phyloP scores from a whole-genome alignment of 2,888 invertebrate species.

The Neoascia interrupta region DNA sequence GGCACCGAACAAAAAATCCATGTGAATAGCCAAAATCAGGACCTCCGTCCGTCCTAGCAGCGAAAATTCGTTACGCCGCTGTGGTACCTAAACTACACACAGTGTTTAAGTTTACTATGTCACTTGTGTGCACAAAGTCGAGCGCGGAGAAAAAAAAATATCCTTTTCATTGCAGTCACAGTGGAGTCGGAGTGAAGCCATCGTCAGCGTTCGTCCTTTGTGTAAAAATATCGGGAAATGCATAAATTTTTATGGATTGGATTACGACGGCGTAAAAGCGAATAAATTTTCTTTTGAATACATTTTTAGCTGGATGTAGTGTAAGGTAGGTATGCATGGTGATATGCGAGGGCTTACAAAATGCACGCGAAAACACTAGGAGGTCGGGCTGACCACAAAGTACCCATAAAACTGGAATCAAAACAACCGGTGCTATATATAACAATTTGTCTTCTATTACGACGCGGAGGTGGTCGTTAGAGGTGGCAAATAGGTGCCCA shows the following conservation, averaged over 20 bases:
- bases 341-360: constrained; percentile 37
- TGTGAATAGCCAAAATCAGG: constrained; percentile 61
- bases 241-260: constrained; percentile 69
- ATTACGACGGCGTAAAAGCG: constrained; percentile 69
- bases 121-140: constrained; percentile 1
- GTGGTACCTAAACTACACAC: background rate
- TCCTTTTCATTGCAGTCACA: no score
- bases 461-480: constrained; percentile 55
- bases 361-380: constrained; percentile 22
- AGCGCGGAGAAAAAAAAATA: no score
- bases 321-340: constrained; percentile 11
- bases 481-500: constrained; percentile 41
- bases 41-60: constrained; percentile 15
- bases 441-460: constrained; percentile 69
- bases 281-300: constrained; percentile 62
- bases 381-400: constrained; percentile 14
- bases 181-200: constrained; percentile 15
- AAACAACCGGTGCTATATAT: constrained; percentile 61
- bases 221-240: constrained; percentile 69
- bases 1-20: background rate
- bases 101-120: background rate
- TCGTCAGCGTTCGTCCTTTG: background rate
- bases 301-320: constrained; percentile 13
- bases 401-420: constrained; percentile 46
- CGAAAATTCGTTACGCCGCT: constrained; percentile 39